Base-by-base conservation (phyloP, 2,888 invertebrate species). In the Pristionchus japonicus region DNA sequence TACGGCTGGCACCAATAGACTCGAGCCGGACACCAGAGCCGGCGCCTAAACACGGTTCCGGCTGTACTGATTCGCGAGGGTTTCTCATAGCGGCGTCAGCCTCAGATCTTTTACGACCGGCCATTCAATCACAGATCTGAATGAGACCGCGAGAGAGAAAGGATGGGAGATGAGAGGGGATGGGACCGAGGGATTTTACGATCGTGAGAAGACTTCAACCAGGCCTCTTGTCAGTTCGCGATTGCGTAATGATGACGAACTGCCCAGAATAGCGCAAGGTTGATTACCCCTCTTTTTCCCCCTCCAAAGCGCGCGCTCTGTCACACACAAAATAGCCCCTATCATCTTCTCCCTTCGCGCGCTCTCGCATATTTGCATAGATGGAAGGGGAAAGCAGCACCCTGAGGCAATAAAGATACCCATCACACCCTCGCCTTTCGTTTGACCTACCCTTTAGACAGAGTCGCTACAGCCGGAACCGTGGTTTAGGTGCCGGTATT, bases 51-150 rank as follows among this genome's bases (percentile, higher is more conserved):
- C 34, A n/a, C 37, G 43, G 27, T 1, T n/a, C 77, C 43, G 64
- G 34, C n/a, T n/a, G n/a, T n/a, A n/a, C n/a, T n/a, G n/a, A n/a
- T n/a, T n/a, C n/a, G n/a, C n/a, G n/a, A 15, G 70, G 40, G 40
- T 15, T 23, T 37, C 70, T 9, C 17, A 23, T n/a, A n/a, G 34
- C 70, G 70, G 70, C 40, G 40, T 6, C 40, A 17, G 37, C n/a
- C 40, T 74, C 70, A 74, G 70, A 74, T 74, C 70, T 74, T 74
- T 74, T 74, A 74, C 70, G 70, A 74, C 70, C 31, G 64, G 40
- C 70, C 40, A 74, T 40, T 74, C 37, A 64, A 64, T 64, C 15
- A 15, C 15, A 74, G 67, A 34, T 67, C 17, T 23, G 70, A 74
- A 74, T 74, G 70, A 9, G 70, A 40, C 20, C 37, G 70, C 37